Evolutionary conservation across 2,888 invertebrate genomes (phyloP), one percentile per base, ranked within the genome.

Genomic region (Ormyrus rosae): DNA sequence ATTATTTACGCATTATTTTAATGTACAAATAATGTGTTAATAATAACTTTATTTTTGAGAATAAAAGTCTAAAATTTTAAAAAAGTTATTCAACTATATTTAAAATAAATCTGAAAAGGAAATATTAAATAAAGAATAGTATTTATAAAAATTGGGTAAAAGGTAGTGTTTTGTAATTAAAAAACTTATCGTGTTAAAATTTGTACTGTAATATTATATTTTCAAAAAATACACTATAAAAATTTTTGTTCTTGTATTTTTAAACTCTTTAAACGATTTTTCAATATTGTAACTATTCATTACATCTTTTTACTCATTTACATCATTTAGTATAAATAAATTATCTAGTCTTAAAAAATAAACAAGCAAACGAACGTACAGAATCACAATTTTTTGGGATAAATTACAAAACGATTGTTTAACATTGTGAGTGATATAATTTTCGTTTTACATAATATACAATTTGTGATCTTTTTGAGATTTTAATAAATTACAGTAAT

Each of bases 201-300:
- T 81, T 74, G 73, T 78, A 78, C 73, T 76, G 69, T 69, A 65
- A 73, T 73, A 56, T 46, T 46, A 60, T 61, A 53, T 63, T 77
- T 72, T 69, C 45, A 51, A 77, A 75, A 77, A 81, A 77, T 77
- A 81, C 72, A 78, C 64, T 81, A 72, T 69, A 81, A 80, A 81
- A 68, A 9, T 72, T 71, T 67, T 4, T 11, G 56, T 46, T 45
- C 8, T 68, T 34, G 34, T 34, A 34, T 34, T 34, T 68, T n/a
- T n/a, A 48, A 50, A 45, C 51, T 13, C 48, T 64, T 65, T 48
- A 65, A 74, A 51, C 13, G 11, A 50, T 64, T 67, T n/a, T 68
- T 19, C 11, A n/a, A 3, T 55, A 19, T 68, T 60, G n/a, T 48
- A 69, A 51, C 46, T 51, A 19, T 9, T 55, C 1, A 60, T 64